These are phyloP conservation scores for Pollenia labialis DNA, from an alignment of 2,888 invertebrate species.

Conservation along the genomic window DNA sequence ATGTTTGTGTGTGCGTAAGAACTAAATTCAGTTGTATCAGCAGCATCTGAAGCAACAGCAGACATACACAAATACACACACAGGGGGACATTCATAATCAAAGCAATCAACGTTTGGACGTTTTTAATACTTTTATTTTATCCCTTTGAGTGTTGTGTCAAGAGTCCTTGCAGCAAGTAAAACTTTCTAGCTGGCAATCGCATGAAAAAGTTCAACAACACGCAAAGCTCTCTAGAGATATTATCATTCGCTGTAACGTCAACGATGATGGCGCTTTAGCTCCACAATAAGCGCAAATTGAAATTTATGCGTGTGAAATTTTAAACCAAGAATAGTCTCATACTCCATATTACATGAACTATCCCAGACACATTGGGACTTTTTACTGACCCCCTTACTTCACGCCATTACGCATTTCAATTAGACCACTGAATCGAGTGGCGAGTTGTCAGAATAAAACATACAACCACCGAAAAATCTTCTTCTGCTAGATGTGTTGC, in stretches of 20 bases:
- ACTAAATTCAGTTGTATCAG: slow-evolving; percentile 38
- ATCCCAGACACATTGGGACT: slow-evolving; percentile 52
- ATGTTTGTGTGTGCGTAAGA: not conserved
- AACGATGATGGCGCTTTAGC: slow-evolving; percentile 33
- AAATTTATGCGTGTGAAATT: slow-evolving; percentile 71
- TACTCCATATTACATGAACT: slow-evolving; percentile 47
- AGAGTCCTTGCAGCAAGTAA: slow-evolving; percentile 56
- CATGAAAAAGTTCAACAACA: slow-evolving; percentile 69
- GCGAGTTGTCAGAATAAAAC: slow-evolving; percentile 63
- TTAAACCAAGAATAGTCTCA: slow-evolving; percentile 42
- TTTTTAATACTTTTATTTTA: slow-evolving; percentile 81
- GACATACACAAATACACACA: slow-evolving; percentile 30
- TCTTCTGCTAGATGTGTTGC: slow-evolving; percentile 36
- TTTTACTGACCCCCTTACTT: slow-evolving; percentile 43
- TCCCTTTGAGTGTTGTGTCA: slow-evolving; percentile 75
- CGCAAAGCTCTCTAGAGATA: slow-evolving; percentile 69
- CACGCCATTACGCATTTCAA: slow-evolving; percentile 68
- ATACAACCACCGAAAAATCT: slow-evolving; percentile 54
- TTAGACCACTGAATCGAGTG: slow-evolving; percentile 66
- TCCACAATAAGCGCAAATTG: slow-evolving; percentile 67
- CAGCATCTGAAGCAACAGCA: slow-evolving; percentile 47
- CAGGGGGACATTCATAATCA: slow-evolving; percentile 77
- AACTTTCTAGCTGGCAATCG: slow-evolving; percentile 65
- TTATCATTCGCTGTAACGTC: slow-evolving; percentile 55
- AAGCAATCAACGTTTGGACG: slow-evolving; percentile 83